Percentiles rank a stretch among this genome's conserved stretches.
These are phyloP conservation scores for Hoplias malabaricus DNA, from an alignment of 2,113 vertebrate species.

Conservation along the genomic window DNA sequence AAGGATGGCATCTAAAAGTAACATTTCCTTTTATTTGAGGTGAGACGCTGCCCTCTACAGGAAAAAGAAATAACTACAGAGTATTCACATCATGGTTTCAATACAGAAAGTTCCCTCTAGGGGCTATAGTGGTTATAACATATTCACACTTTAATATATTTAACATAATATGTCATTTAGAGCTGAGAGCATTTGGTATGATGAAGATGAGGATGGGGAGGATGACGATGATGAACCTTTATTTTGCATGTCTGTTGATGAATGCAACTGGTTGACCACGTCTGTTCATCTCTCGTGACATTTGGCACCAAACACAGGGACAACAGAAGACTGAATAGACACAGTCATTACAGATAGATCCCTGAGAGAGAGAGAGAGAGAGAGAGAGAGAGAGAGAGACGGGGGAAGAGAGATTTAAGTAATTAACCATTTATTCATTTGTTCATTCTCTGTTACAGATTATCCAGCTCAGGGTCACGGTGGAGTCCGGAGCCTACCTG, in stretches of 20 bases:
- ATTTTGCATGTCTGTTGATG: not conserved
- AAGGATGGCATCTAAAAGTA: no score
- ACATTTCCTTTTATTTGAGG: no score
- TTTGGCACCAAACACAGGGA: constrained; percentile 71
- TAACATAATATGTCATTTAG: no score
- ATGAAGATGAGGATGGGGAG: not conserved
- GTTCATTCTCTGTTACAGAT: no score
- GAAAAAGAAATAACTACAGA: not conserved
- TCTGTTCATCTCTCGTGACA: constrained; percentile 66
- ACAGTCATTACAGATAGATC: constrained; percentile 61
- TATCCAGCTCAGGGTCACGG: no score
- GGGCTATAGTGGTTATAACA: not conserved
- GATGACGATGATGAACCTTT: not conserved
- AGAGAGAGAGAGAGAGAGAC: not conserved
- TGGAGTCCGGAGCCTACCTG: no score
- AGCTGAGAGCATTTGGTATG: no score
- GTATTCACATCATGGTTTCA: no score
- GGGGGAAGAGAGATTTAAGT: not conserved
- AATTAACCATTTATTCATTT: no score
- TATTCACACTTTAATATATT: not conserved
- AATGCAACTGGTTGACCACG: constrained; percentile 42
- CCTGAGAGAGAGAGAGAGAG: constrained; percentile 52
- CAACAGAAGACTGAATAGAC: constrained; percentile 58
- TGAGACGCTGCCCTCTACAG: not conserved
- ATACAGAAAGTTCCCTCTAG: not conserved